These are phyloP conservation scores for Trididemnum miniatum DNA, from an alignment of 23 tunicate species.

Conservation along the genomic window DNA sequence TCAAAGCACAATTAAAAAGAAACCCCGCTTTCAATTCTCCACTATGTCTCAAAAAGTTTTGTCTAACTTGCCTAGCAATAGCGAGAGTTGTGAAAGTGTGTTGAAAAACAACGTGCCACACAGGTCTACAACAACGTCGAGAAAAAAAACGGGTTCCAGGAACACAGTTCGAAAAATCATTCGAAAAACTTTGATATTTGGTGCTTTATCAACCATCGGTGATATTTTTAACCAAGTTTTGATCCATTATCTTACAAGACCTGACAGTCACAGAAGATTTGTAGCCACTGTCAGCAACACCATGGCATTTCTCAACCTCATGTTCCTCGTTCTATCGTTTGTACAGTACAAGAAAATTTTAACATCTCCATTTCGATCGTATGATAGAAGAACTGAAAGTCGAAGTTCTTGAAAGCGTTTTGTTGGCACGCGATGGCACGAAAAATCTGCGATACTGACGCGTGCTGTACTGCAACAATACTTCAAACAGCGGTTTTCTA, in stretches of 20 bases:
- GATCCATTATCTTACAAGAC: background rate
- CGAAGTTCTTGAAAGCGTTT: background rate
- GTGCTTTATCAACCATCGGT: background rate
- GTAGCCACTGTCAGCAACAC: background rate
- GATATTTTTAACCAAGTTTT: slow-evolving; percentile 11
- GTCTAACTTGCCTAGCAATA: background rate
- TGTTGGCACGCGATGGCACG: too few relatives aligned
- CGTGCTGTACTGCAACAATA: too few relatives aligned
- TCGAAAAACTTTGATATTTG: slow-evolving; percentile 4
- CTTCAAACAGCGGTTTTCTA: too few relatives aligned
- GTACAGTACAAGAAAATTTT: background rate
- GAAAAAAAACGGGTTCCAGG: background rate
- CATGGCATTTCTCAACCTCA: background rate
- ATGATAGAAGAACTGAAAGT: background rate
- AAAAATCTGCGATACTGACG: too few relatives aligned
- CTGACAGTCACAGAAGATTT: background rate
- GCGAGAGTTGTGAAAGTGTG: background rate
- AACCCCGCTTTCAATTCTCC: background rate
- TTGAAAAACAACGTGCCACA: background rate
- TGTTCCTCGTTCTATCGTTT: slow-evolving; percentile 7
- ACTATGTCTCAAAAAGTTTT: background rate
- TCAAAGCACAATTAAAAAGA: background rate
- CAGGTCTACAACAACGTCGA: background rate
- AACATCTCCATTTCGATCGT: background rate
- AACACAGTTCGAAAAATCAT: slow-evolving; percentile 2